Percentiles rank a stretch among this genome's conserved stretches.
Evolutionary conservation across 2,113 vertebrate species (phyloP).

Genomic region (Scatophagus argus): DNA sequence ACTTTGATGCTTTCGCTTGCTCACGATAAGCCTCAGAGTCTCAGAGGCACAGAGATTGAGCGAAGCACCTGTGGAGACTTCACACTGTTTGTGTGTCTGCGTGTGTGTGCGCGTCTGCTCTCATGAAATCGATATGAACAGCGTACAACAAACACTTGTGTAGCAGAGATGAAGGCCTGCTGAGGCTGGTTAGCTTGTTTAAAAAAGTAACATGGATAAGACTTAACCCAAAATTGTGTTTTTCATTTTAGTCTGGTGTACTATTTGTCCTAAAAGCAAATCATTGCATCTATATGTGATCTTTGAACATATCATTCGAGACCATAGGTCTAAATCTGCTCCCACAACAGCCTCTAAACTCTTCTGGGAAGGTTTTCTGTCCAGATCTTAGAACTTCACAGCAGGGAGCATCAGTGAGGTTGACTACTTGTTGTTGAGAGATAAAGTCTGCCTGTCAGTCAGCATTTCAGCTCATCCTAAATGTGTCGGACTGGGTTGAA

Average conservation of each 20-base stretch:
- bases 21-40: constrained; percentile 30
- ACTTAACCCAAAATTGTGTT: background rate
- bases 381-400: background rate
- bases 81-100: background rate
- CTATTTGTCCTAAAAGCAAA: too few relatives aligned
- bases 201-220: background rate
- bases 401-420: too few relatives aligned
- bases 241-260: background rate
- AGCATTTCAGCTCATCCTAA: background rate
- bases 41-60: constrained; percentile 20
- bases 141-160: background rate
- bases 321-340: background rate
- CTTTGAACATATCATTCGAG: too few relatives aligned
- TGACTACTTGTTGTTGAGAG: background rate
- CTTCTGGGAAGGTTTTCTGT: background rate
- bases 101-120: background rate
- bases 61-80: constrained; percentile 8
- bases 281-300: too few relatives aligned
- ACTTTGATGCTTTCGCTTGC: constrained; percentile 53
- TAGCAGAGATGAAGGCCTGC: background rate
- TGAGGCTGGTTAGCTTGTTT: background rate
- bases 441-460: background rate
- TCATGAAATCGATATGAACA: constrained; percentile 21
- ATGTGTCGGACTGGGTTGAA: background rate
- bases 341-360: background rate